Evolutionary conservation across 2,888 invertebrate species (phyloP).

Genomic region (Eristalinus aeneus): DNA sequence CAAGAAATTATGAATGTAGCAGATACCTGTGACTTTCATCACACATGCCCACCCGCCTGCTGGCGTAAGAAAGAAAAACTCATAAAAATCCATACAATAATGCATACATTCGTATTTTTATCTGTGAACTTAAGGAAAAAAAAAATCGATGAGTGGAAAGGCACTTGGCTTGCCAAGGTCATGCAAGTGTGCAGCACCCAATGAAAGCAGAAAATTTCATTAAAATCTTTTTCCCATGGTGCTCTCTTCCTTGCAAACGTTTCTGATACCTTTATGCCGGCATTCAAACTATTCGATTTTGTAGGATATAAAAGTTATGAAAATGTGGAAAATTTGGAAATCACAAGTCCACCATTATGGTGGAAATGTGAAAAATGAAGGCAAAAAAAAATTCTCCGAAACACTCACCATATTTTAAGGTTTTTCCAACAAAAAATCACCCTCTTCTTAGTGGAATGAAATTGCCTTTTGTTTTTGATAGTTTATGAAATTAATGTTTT

Average conservation of each 20-base stretch:
- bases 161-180: slow-evolving; percentile 44
- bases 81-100: not conserved
- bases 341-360: slow-evolving; percentile 42
- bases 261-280: not conserved
- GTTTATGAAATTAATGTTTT: not conserved
- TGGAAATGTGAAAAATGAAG: not conserved
- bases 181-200: slow-evolving; percentile 11
- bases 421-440: not conserved
- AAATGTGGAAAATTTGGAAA: not conserved
- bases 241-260: not conserved
- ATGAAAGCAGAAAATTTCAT: not conserved
- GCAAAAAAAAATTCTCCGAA: not conserved
- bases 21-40: no score
- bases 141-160: slow-evolving; percentile 39
- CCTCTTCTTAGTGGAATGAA: not conserved
- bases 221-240: not conserved
- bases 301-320: not conserved
- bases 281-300: not conserved
- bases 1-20: not conserved
- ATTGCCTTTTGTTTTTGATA: slow-evolving; percentile 32
- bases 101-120: not conserved
- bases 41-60: not conserved
- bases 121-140: not conserved
- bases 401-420: slow-evolving; percentile 48
- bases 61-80: not conserved